Base-by-base conservation (phyloP, 2,888 invertebrate genomes). In the Crioceris asparagi region DNA sequence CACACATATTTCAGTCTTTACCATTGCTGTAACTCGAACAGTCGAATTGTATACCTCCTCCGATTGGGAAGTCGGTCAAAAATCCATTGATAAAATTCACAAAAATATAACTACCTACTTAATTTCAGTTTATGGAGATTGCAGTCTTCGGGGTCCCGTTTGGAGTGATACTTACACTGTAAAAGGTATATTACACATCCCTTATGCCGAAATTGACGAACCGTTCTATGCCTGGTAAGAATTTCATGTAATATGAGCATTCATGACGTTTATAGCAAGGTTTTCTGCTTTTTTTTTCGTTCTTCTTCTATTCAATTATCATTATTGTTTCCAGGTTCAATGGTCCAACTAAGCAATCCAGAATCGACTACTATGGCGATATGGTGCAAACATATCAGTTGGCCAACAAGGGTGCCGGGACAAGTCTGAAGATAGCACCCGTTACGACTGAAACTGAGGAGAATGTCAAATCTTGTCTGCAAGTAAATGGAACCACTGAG, bases 361-460 rank as follows among this genome's bases (percentile, higher is more conserved):
- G 94, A 31, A 86, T 96, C 43, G 94, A 94, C 63, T 96, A 93
- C 59, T 96, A 96, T 66, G 90, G 87, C 44, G 84, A 83, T 61
- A 86, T 91, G 82, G 90, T 90, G n/a, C 83, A 85, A 62, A 94
- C 92, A 0, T 87, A 84, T 54, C 92, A 92, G 65, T 59, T 90
- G 17, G 68, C 74, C 0, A 70, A 66, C 1, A 65, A 63, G 39
- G 78, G 67, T 0, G 82, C 68, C 54, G 91, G 91, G 1, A 72
- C 78, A 0, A 79, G 78, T 42, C 64, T 86, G 17, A 91, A 91
- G 73, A 54, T 94, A 31, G 90, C 87, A 0, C 90, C 91, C 1
- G 72, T 92, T 37, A 87, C 87, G 0, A 90, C 83, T 0, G 83
- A 86, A 53, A 65, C 69, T 1, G 68, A 75, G 15, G 46, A 68